Evolutionary conservation across 1,140 invertebrate species (phyloP), one percentile per base, ranked within the genome.

Genomic region (Drosophila cardini): DNA sequence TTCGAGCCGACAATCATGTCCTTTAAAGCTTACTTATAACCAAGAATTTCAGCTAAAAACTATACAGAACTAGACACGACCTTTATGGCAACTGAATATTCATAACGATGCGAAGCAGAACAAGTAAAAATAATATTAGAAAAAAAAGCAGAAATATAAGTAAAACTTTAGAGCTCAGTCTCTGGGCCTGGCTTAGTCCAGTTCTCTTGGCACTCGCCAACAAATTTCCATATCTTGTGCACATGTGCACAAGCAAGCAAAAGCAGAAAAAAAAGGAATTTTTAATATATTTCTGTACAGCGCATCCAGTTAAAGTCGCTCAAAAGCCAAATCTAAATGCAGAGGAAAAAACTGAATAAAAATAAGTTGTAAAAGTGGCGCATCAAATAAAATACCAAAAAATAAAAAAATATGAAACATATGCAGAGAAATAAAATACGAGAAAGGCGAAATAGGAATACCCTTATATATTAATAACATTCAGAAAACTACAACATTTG

Each of bases 181-280:
- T 38, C 34, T 52, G 50, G 55, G 55, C 52, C 55, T 30, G 60
- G 64, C 46, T 68, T 46, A 53, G 30, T 15, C 64, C 76, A 62
- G 65, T 69, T 72, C 68, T 30, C 69, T 57, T 36, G 26, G 45
- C 69, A 61, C 43, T 63, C 50, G 50, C 36, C 62, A 45, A 57
- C 58, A 79, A 26, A 83, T 83, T 85, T 78, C 80, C 71, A 87
- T 87, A 85, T 82, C 75, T 76, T 62, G 21, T 26, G 60, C 71
- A 45, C 61, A 82, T 71, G 71, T 76, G 61, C 48, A 63, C 34
- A 42, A 43, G 34, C 43, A 61, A 26, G 9, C 40, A 55, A 10
- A 45, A 11, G 40, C 10, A 38, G 8, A 46, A 38, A 45, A 45
- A 9, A 16, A 36, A 10, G 34, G 50, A 34, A 53, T 36, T 16